phyloP scores from a whole-genome alignment of 2,888 invertebrate genomes.

The Capitulum mitella region DNA sequence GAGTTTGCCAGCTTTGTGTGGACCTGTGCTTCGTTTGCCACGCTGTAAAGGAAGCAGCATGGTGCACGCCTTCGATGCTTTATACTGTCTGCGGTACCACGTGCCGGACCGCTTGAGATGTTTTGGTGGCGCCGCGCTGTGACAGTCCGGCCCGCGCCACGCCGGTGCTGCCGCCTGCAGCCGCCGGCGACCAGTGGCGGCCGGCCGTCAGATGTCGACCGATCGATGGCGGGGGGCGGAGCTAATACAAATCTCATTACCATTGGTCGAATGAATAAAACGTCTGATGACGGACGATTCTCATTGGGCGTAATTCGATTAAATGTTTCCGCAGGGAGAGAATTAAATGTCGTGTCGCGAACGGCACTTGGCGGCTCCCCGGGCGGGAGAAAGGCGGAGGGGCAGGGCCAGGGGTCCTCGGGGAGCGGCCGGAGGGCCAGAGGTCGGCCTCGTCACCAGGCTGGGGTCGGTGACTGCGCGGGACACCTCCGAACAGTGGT shows the following conservation, averaged over 20 bases:
- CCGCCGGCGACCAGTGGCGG: not conserved
- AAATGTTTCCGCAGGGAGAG: constrained; percentile 21
- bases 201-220: constrained; percentile 17
- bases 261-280: constrained; percentile 25
- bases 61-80: no score
- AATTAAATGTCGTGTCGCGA: constrained; percentile 4
- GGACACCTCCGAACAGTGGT: no score
- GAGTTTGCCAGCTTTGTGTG: no score
- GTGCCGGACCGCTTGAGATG: no score
- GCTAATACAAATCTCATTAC: constrained; percentile 25
- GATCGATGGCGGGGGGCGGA: constrained; percentile 10
- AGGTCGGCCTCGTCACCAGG: no score
- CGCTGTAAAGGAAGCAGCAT: no score
- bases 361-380: not conserved
- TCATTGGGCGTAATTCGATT: constrained; percentile 19
- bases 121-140: no score
- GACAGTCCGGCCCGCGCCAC: not conserved
- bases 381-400: not conserved
- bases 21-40: no score
- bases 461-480: no score
- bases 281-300: constrained; percentile 23
- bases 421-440: no score
- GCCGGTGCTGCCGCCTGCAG: not conserved
- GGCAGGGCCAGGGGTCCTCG: no score
- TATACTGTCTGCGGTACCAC: no score